Percentiles rank a stretch among this genome's conserved stretches.
phyloP scores from a whole-genome alignment of 2,888 invertebrate species.

The Drosophila pseudotalamancana region DNA sequence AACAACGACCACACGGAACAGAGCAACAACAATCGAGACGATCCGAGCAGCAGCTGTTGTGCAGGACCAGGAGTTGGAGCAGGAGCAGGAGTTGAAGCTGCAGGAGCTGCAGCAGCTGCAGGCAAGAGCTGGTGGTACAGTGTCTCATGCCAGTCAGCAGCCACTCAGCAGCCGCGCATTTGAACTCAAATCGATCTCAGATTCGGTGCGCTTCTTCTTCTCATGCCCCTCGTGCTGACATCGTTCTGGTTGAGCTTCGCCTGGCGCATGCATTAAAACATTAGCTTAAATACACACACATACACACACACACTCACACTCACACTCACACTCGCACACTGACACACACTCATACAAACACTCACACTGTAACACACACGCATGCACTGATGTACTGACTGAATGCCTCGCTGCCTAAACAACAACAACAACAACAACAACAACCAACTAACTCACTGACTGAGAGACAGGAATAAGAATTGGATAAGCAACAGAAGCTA shows the following conservation, averaged over 20 bases:
- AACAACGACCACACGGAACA: slow-evolving; percentile 23
- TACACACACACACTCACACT: slow-evolving; percentile 13
- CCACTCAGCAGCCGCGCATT: slow-evolving; percentile 9
- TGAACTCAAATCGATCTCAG: slow-evolving; percentile 41
- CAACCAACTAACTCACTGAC: slow-evolving; percentile 76
- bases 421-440: no score
- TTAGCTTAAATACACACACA: not conserved
- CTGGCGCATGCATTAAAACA: slow-evolving; percentile 36
- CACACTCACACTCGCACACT: slow-evolving; percentile 23
- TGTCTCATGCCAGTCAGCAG: slow-evolving; percentile 7
- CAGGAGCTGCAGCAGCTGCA: slow-evolving; percentile 1
- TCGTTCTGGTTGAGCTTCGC: slow-evolving; percentile 45
- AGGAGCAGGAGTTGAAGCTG: not conserved
- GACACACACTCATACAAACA: slow-evolving; percentile 8
- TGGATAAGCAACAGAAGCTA: slow-evolving; percentile 18
- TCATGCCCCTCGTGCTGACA: slow-evolving; percentile 33
- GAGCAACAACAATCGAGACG: slow-evolving; percentile 20
- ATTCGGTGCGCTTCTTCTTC: slow-evolving; percentile 39
- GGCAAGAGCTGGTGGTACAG: not conserved
- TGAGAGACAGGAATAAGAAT: slow-evolving; percentile 58
- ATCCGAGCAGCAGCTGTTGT: slow-evolving; percentile 5
- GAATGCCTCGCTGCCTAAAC: slow-evolving; percentile 75
- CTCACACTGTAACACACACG: slow-evolving; percentile 29
- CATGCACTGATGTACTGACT: slow-evolving; percentile 75
- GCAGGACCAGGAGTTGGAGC: slow-evolving; percentile 6